phyloP scores from a whole-genome alignment of 2,888 invertebrate genomes.

The Merodon equestris region DNA sequence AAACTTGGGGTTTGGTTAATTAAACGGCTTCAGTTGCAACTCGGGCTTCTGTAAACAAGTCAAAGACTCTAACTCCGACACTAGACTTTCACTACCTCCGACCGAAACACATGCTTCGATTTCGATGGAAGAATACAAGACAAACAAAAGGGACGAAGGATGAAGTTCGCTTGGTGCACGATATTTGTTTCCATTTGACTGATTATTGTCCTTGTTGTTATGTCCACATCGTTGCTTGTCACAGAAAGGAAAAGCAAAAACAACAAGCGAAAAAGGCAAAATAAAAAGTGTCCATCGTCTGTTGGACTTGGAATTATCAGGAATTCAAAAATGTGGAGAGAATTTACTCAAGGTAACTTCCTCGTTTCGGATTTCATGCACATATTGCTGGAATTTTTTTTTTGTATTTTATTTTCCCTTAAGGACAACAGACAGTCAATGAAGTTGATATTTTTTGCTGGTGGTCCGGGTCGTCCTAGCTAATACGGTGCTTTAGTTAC shows the following conservation, averaged over 20 bases:
- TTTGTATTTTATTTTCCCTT: neutral
- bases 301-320: conserved; percentile 38
- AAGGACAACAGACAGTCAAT: too few species aligned
- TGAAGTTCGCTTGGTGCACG: neutral
- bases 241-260: neutral
- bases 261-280: conserved; percentile 1
- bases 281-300: conserved; percentile 17
- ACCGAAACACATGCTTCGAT: conserved; percentile 17
- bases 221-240: conserved; percentile 44
- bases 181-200: conserved; percentile 52
- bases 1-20: conserved; percentile 21
- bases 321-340: conserved; percentile 36
- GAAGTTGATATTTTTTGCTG: too few species aligned
- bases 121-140: conserved; percentile 24
- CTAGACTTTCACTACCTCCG: neutral
- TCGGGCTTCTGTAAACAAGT: conserved; percentile 30
- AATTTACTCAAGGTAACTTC: conserved; percentile 61
- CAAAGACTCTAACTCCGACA: conserved; percentile 16
- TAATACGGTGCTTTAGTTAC: too few species aligned
- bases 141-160: neutral
- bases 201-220: conserved; percentile 57
- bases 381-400: conserved; percentile 19
- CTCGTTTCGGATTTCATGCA: conserved; percentile 63
- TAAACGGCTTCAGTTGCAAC: conserved; percentile 37
- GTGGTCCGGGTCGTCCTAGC: too few species aligned